These are phyloP conservation scores for Laothoe populi DNA, from an alignment of 2,888 invertebrate species.

Conservation along the genomic window DNA sequence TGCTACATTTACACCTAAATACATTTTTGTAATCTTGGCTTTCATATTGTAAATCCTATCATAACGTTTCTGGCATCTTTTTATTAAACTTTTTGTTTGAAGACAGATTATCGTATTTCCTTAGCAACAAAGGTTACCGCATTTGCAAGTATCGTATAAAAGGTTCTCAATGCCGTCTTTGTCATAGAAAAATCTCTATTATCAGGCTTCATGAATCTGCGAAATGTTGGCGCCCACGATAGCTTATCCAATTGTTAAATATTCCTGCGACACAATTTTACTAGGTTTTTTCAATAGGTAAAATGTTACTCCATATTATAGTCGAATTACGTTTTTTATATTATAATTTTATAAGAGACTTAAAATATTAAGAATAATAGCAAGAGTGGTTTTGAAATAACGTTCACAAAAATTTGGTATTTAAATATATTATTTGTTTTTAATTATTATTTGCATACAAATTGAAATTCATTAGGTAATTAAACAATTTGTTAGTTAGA, in stretches of 20 bases:
- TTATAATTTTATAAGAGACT: too few relatives aligned
- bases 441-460: too few relatives aligned
- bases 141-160: slow-evolving; percentile 3
- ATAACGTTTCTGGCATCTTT: not conserved
- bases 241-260: not conserved
- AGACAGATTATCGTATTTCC: slow-evolving; percentile 1
- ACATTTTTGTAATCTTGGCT: not conserved
- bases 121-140: not conserved
- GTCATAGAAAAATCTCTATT: not conserved
- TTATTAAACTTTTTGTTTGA: not conserved
- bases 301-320: too few relatives aligned
- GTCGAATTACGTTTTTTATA: too few relatives aligned
- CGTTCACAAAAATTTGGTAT: too few relatives aligned
- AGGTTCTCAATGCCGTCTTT: not conserved
- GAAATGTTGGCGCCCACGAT: not conserved
- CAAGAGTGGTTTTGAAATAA: too few relatives aligned
- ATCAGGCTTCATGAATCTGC: not conserved
- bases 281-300: not conserved
- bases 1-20: not conserved
- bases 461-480: too few relatives aligned
- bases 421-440: too few relatives aligned
- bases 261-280: not conserved
- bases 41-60: not conserved
- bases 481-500: not conserved
- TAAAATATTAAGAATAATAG: too few relatives aligned